Evolutionary conservation across 2,113 vertebrate genomes (phyloP), one percentile per base, ranked within the genome.

Genomic region (Peromyscus polionotus): DNA sequence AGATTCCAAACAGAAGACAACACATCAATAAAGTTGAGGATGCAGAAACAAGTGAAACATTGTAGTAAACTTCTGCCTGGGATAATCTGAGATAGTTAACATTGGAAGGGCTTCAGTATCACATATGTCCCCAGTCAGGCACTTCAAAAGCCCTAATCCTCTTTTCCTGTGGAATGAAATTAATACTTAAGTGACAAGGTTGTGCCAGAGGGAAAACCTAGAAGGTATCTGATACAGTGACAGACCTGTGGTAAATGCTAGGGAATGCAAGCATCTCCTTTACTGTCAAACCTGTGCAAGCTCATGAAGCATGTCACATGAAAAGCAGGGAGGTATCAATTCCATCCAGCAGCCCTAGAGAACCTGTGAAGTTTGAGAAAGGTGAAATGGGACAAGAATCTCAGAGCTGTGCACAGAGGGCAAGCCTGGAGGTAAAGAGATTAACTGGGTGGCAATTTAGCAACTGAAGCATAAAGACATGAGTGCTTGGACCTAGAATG

Each of bases 141-240:
- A 85, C 76, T 93, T 91, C 61, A 70, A 22, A 77, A 93, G 88
- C 22, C 63, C 95, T 54, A 73, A 83, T 81, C 84, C 90, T 59
- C 81, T 90, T 90, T 84, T 92, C 31, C 77, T 93, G 36, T 68
- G 72, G 95, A 95, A 92, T 88, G 19, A 20, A 83, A 81, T 88
- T 42, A 45, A n/a, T 9, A 70, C 26, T 19, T 31, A 36, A 63
- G 61, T 84, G 17, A 94, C 48, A 86, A 87, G 14, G 59, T 33
- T 91, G 39, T 94, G 88, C 48, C 36, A 9, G 36, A 39, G 26
- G 5, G 59, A 93, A 76, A 89, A 39, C 42, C 16, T 59, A 45
- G 19, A 79, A 76, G 73, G 28, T 81, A 17, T 33, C 13, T 93
- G 57, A 79, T 48, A 80, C 0, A 59, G 20, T 80, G 87, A 65